Conservation (phyloP, 2,113 vertebrate genomes). For the Protobothrops flavoviridis region DNA sequence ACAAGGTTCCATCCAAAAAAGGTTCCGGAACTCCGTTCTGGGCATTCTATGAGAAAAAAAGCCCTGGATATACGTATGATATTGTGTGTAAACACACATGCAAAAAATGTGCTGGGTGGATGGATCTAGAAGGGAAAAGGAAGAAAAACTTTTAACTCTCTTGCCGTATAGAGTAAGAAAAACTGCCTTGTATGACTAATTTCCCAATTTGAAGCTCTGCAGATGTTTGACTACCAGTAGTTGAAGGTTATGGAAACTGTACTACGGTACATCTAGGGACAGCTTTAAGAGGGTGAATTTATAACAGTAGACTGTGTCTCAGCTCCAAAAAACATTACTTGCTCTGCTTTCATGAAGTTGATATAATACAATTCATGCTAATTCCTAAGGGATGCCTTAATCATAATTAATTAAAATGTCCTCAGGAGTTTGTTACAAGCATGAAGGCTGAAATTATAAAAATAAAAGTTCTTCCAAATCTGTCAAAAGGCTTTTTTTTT, state of each 20-base stretch:
- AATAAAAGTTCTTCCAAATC: conserved; percentile 22
- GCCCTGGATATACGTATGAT: background rate
- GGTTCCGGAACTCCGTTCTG: too few species aligned
- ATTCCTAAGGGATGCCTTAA: background rate
- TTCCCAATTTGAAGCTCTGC: background rate
- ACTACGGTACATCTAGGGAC: background rate
- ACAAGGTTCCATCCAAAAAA: too few species aligned
- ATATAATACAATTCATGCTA: background rate
- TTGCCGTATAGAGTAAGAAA: background rate
- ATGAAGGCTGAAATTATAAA: conserved; percentile 21
- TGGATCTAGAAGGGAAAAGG: background rate
- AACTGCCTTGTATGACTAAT: background rate
- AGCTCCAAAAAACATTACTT: background rate
- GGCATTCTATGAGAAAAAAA: too few species aligned
- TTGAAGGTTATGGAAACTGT: background rate
- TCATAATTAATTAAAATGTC: conserved; percentile 41
- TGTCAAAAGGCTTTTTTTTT: conserved; percentile 15
- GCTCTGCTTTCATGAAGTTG: background rate
- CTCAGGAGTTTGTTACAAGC: conserved; percentile 44
- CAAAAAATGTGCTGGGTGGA: background rate
- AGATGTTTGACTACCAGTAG: background rate
- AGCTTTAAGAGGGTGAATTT: background rate
- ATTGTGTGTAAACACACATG: background rate
- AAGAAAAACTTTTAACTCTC: background rate
- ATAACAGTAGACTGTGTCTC: background rate